These are phyloP conservation scores for Aphidius gifuensis DNA, from an alignment of 1,140 invertebrate species.

Conservation along the genomic window DNA sequence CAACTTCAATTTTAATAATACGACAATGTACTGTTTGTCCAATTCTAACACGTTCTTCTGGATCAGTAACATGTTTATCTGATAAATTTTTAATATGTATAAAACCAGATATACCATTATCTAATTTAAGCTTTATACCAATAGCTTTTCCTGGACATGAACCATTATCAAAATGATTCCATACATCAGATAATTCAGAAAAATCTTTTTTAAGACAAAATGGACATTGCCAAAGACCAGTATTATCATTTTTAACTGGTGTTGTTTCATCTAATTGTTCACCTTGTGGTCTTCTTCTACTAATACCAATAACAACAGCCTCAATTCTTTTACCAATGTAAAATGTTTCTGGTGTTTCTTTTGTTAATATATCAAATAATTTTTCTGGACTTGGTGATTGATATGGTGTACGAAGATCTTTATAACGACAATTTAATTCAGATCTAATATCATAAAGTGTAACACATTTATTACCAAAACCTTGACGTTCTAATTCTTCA, in stretches of 20 bases:
- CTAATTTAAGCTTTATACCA: slow-evolving; percentile 84
- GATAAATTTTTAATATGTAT: slow-evolving; percentile 94
- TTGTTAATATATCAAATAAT: slow-evolving; percentile 92
- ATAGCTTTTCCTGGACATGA: slow-evolving; percentile 93
- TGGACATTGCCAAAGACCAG: slow-evolving; percentile 94
- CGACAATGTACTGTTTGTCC: slow-evolving; percentile 89
- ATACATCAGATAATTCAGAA: slow-evolving; percentile 91
- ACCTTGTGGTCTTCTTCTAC: slow-evolving; percentile 83
- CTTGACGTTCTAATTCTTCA: slow-evolving; percentile 91
- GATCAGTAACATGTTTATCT: slow-evolving; percentile 90
- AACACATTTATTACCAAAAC: slow-evolving; percentile 95
- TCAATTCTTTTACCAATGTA: slow-evolving; percentile 86
- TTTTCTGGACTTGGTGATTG: slow-evolving; percentile 79
- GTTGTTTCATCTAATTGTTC: slow-evolving; percentile 94
- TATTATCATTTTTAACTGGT: slow-evolving; percentile 90
- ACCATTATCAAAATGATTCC: slow-evolving; percentile 97
- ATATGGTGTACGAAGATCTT: slow-evolving; percentile 85
- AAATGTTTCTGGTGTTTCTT: slow-evolving; percentile 94
- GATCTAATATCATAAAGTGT: slow-evolving; percentile 96
- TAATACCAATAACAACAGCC: slow-evolving; percentile 72
- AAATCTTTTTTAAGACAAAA: slow-evolving; percentile 96
- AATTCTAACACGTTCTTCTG: slow-evolving; percentile 82
- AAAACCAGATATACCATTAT: slow-evolving; percentile 93
- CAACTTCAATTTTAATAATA: slow-evolving; percentile 94
- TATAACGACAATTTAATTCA: slow-evolving; percentile 93